A percentile compares a stretch with the other conserved stretches of the same genome.
Conservation (phyloP, 1,140 invertebrate genomes). For the Euborellia annulipes region DNA sequence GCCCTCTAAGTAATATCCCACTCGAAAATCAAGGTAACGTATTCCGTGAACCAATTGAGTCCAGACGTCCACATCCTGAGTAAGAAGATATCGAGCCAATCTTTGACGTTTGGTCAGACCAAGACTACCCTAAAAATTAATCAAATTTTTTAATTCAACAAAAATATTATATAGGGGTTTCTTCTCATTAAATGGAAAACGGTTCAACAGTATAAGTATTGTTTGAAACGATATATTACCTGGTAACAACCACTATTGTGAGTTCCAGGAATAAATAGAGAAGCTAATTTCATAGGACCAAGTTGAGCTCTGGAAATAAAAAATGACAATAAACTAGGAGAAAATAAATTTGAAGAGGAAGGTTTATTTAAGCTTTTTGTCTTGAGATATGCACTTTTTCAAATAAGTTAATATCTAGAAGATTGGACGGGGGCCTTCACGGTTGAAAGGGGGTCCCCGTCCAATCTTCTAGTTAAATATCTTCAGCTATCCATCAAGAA, state of each 20-base stretch:
- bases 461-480: no score
- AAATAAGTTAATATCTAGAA: no score
- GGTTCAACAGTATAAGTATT: no score
- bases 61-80: slow-evolving; percentile 63
- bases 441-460: no score
- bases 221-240: background rate
- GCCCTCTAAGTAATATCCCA: slow-evolving; percentile 34
- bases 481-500: no score
- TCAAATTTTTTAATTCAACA: no score
- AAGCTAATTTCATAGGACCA: slow-evolving; percentile 34
- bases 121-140: slow-evolving; percentile 15
- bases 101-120: slow-evolving; percentile 22
- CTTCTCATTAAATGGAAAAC: no score
- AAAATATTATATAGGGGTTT: no score
- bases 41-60: slow-evolving; percentile 63
- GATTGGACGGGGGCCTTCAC: no score
- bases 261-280: slow-evolving; percentile 47
- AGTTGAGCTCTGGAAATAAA: slow-evolving; percentile 28
- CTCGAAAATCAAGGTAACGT: slow-evolving; percentile 61
- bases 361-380: no score
- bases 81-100: slow-evolving; percentile 32
- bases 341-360: no score
- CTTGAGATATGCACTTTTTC: no score
- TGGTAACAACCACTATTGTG: slow-evolving; percentile 49
- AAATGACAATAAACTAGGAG: background rate